Evolutionary conservation across 1,140 invertebrate species (phyloP).

Genomic region (Eciton burchellii): DNA sequence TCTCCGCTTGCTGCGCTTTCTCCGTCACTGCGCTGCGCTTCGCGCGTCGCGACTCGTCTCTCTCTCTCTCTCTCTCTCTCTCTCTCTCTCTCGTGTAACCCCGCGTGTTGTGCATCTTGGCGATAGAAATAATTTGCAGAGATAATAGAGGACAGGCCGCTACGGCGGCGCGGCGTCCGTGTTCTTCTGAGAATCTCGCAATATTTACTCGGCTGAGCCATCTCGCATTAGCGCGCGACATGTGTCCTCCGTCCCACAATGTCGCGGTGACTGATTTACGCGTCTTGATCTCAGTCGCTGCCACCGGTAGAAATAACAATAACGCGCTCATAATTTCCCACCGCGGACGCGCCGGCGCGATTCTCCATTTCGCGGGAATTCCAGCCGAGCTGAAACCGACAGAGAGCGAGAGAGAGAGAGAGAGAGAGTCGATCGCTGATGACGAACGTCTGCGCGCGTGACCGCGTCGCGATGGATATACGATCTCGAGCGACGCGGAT

Average conservation of each 20-base stretch:
- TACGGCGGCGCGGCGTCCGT: slow-evolving; percentile 4
- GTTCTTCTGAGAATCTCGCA: slow-evolving; percentile 44
- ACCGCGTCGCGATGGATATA: neutral
- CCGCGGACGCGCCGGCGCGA: slow-evolving; percentile 5
- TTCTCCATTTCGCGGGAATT: slow-evolving; percentile 44
- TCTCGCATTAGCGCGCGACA: slow-evolving; percentile 51
- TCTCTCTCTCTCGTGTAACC: too few species aligned
- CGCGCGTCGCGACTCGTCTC: too few species aligned
- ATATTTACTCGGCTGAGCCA: slow-evolving; percentile 52
- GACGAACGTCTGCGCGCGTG: neutral
- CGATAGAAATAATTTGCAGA: slow-evolving; percentile 37
- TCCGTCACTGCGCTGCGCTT: too few species aligned
- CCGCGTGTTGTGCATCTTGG: too few species aligned
- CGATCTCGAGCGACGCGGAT: too few species aligned
- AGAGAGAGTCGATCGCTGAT: too few species aligned
- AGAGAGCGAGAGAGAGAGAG: too few species aligned
- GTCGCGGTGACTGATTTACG: slow-evolving; percentile 56
- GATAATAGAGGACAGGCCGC: slow-evolving; percentile 26
- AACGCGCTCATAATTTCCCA: slow-evolving; percentile 51
- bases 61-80: too few species aligned
- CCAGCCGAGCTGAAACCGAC: slow-evolving; percentile 15
- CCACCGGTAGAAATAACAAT: slow-evolving; percentile 51
- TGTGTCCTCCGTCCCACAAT: slow-evolving; percentile 46
- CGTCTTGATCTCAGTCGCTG: slow-evolving; percentile 41
- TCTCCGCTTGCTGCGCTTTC: too few species aligned